phyloP scores from a whole-genome alignment of 2,888 invertebrate genomes.

The Eucriotettix oculatus region DNA sequence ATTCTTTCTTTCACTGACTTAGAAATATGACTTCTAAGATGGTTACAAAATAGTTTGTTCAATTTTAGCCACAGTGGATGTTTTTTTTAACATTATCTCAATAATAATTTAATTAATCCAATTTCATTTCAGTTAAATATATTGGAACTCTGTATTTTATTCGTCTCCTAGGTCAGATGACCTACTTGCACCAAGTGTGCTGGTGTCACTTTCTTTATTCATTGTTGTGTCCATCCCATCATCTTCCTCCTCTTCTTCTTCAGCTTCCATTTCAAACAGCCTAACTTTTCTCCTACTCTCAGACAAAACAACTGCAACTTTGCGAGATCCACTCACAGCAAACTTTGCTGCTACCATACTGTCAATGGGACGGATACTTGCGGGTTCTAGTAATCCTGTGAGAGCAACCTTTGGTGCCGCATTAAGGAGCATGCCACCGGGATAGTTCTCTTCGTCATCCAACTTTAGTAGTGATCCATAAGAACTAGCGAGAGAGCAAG shows the following conservation, averaged over 20 bases:
- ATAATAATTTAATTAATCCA: too few relatives aligned
- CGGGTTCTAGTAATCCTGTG: conserved; percentile 13
- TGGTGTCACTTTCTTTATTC: conserved; percentile 18
- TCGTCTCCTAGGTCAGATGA: too few relatives aligned
- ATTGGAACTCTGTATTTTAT: too few relatives aligned
- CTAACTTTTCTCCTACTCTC: conserved; percentile 64
- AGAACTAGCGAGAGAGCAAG: conserved; percentile 33
- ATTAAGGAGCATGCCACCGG: conserved; percentile 21
- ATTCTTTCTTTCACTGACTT: too few relatives aligned
- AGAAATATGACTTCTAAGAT: too few relatives aligned
- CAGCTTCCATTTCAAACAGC: conserved; percentile 83
- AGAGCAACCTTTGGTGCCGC: conserved; percentile 23
- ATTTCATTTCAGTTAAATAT: too few relatives aligned
- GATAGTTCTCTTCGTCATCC: background rate
- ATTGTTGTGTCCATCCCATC: conserved; percentile 33
- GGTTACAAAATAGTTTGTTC: too few relatives aligned
- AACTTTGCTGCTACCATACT: conserved; percentile 49
- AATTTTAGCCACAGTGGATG: too few relatives aligned
- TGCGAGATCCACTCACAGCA: conserved; percentile 69
- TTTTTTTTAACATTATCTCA: too few relatives aligned
- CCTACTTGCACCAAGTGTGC: conserved; percentile 5
- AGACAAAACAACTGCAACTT: conserved; percentile 71
- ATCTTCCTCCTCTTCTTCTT: conserved; percentile 79
- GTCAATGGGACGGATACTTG: conserved; percentile 37
- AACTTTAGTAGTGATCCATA: conserved; percentile 23